Conservation (phyloP, 2,888 invertebrate species). For the Hydriomena furcata region DNA sequence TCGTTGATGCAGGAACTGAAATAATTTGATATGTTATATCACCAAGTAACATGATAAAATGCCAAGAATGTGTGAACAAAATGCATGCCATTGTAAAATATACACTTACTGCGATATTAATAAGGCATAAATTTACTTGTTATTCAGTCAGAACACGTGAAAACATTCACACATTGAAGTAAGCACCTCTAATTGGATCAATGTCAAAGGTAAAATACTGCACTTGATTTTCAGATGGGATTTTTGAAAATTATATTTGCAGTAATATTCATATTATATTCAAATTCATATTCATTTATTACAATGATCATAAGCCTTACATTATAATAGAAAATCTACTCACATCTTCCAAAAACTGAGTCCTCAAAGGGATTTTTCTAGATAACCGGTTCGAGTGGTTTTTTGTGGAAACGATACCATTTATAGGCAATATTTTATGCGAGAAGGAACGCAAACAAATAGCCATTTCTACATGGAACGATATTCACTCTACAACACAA, state of each 20-base stretch:
- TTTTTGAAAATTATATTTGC: no score
- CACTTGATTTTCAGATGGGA: background rate
- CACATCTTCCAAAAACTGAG: slow-evolving; percentile 82
- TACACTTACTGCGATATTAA: background rate
- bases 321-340: slow-evolving; percentile 48
- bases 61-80: slow-evolving; percentile 7
- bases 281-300: no score
- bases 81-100: slow-evolving; percentile 22
- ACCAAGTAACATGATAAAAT: slow-evolving; percentile 20
- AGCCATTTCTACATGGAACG: slow-evolving; percentile 74
- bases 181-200: slow-evolving; percentile 51
- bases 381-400: slow-evolving; percentile 78
- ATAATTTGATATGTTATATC: slow-evolving; percentile 36
- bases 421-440: slow-evolving; percentile 80
- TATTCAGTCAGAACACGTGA: slow-evolving; percentile 45
- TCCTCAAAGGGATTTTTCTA: slow-evolving; percentile 73
- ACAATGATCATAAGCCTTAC: no score
- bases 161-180: slow-evolving; percentile 30
- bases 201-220: slow-evolving; percentile 52
- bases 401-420: slow-evolving; percentile 79
- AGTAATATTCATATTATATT: no score
- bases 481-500: slow-evolving; percentile 43
- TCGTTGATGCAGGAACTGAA: slow-evolving; percentile 65
- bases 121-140: slow-evolving; percentile 23
- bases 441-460: slow-evolving; percentile 82